Evolutionary conservation across 2,888 invertebrate genomes (phyloP).

Genomic region (Stenotaenia linearis): DNA sequence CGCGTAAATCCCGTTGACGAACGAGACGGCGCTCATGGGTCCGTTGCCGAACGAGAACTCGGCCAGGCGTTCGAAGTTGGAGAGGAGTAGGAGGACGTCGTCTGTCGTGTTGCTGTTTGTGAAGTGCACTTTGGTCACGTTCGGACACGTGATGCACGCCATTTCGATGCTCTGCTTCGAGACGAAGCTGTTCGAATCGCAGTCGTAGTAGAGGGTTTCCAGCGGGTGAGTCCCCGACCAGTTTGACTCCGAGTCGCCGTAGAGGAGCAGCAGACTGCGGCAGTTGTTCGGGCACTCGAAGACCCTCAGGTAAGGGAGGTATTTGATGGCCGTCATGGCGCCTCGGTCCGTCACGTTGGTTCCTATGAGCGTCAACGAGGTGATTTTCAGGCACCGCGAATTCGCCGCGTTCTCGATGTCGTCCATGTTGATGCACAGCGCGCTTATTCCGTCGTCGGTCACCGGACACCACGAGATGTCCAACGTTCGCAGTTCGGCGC

Average conservation of each 20-base stretch:
- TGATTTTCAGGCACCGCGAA: neutral
- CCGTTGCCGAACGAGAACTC: neutral
- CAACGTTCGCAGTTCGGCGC: neutral
- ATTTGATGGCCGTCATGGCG: neutral
- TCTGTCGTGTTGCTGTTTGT: neutral
- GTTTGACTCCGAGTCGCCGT: neutral
- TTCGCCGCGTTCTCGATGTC: neutral
- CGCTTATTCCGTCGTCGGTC: neutral
- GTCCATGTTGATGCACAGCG: slow-evolving; percentile 21
- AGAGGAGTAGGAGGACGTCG: neutral
- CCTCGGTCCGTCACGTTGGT: slow-evolving; percentile 15
- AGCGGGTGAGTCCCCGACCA: neutral
- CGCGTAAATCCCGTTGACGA: neutral
- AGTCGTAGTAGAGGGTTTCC: neutral
- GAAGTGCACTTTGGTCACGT: neutral
- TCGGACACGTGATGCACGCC: slow-evolving; percentile 7
- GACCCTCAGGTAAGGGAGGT: neutral
- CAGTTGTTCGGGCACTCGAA: slow-evolving; percentile 9
- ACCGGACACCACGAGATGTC: slow-evolving; percentile 30
- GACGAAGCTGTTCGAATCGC: neutral
- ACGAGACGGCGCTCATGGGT: neutral
- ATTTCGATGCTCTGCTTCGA: neutral
- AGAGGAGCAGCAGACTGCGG: neutral
- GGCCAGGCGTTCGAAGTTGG: neutral
- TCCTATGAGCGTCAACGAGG: neutral